A percentile compares a stretch with the other conserved stretches of the same genome.
phyloP scores from a whole-genome alignment of 2,113 vertebrate genomes.

The Sigmodon hispidus region DNA sequence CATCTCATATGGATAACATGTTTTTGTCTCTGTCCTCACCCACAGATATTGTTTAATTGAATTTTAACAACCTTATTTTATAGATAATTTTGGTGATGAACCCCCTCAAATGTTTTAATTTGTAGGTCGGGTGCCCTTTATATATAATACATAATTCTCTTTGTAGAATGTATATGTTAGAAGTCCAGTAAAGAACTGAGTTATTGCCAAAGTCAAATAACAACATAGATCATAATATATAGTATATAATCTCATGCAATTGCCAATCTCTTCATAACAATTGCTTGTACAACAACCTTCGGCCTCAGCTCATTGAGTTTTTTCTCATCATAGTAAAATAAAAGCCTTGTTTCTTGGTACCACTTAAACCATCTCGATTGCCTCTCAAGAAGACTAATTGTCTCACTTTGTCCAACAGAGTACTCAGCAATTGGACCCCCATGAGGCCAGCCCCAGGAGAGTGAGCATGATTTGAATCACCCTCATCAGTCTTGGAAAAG shows the following conservation, averaged over 20 bases:
- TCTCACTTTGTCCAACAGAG: constrained; percentile 68
- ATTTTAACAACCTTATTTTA: background rate
- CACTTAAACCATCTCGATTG: constrained; percentile 64
- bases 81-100: background rate
- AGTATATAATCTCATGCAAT: background rate
- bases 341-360: constrained; percentile 50
- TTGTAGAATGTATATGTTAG: background rate
- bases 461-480: constrained; percentile 65
- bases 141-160: constrained; percentile 2
- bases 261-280: constrained; percentile 17
- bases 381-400: constrained; percentile 73
- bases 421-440: constrained; percentile 76
- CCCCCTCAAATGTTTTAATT: background rate
- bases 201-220: constrained; percentile 39
- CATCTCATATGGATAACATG: background rate
- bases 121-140: background rate
- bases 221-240: background rate
- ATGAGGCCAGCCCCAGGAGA: constrained; percentile 58
- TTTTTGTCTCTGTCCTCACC: background rate
- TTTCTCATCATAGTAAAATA: constrained; percentile 32
- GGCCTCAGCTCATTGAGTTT: constrained; percentile 16
- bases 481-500: constrained; percentile 67
- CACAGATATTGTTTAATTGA: constrained; percentile 28
- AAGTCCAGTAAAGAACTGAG: constrained; percentile 41
- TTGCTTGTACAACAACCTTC: background rate